Evolutionary conservation across 2,888 invertebrate genomes (phyloP), one percentile per base, ranked within the genome.

Genomic region (Lacanobia wlatinum): DNA sequence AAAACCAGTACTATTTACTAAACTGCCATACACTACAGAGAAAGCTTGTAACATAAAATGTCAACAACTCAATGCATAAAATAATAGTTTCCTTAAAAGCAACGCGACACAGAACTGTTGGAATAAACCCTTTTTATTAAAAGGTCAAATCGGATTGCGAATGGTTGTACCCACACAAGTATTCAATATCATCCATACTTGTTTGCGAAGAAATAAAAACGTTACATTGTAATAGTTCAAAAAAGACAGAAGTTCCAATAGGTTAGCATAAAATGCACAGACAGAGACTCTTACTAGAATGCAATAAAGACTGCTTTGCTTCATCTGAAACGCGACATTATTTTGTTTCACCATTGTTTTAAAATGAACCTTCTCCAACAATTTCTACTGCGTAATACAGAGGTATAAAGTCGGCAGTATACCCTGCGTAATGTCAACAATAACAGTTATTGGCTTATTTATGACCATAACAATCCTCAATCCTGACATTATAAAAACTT

Each of bases 71-170:
- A 73, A 83, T 83, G 76, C 80, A 81, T 83, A 83, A 75, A 80
- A 81, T 83, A 80, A 81, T 83, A 83, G 80, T 75, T 80, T 55
- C 28, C 61, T 43, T 80, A 75, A 80, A 80, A 83, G 83, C 55
- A 75, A 68, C 53, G 40, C 52, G 3, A 66, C 58, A 65, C 68
- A 61, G 62, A 61, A 66, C 50, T 59, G 38, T 77, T 66, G 52
- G 56, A 61, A 81, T 65, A 81, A 77, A 75, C 72, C 63, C 76
- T 76, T 84, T 78, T 71, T 84, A 71, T 53, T 73, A 79, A 78
- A 79, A 84, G 79, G 76, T 79, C 76, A 79, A 61, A 72, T 76
- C 79, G 83, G 69, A 72, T 84, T 62, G 67, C 70, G 62, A 68
- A 73, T 65, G 58, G 68, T 63, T 70, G 66, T 80, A 59, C 53